Evolutionary conservation across 2,797 vertebrate species (phyloP).

Genomic region (Sternotherus odoratus): DNA sequence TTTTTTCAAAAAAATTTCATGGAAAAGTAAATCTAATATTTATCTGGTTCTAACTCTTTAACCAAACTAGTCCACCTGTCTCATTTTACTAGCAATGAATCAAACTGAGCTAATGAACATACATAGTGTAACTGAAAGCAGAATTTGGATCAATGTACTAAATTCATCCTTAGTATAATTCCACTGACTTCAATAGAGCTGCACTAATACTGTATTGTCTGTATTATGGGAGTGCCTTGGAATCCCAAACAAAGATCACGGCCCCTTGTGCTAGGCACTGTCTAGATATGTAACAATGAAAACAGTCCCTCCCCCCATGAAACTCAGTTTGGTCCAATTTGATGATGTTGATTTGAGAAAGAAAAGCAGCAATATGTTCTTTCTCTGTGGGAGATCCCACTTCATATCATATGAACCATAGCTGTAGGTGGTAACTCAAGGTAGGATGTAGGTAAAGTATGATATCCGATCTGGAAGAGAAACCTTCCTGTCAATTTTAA

Average conservation of each 20-base stretch:
- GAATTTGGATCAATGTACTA: not conserved
- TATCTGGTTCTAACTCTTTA: not conserved
- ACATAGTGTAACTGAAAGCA: not conserved
- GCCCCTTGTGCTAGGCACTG: not conserved
- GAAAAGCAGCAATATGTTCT: not conserved
- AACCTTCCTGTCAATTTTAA: not conserved
- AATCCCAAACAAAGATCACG: not conserved
- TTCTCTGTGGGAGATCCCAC: not conserved
- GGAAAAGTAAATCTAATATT: not conserved
- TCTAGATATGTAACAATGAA: not conserved
- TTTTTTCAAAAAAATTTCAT: not conserved
- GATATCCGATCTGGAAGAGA: not conserved
- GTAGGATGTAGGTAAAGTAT: not conserved
- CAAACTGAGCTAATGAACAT: not conserved
- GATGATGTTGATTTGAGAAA: not conserved
- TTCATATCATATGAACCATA: not conserved
- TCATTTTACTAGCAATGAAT: not conserved
- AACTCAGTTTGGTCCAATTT: not conserved
- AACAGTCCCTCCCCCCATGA: not conserved
- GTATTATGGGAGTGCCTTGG: accelerated
- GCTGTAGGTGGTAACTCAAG: not conserved
- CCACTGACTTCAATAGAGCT: not conserved
- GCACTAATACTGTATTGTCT: not conserved
- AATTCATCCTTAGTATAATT: not conserved
- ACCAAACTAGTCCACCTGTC: not conserved